Evolutionary conservation across 2,797 vertebrate species (phyloP), one percentile per base, ranked within the genome.

Genomic region (Lithobates sylvaticus): DNA sequence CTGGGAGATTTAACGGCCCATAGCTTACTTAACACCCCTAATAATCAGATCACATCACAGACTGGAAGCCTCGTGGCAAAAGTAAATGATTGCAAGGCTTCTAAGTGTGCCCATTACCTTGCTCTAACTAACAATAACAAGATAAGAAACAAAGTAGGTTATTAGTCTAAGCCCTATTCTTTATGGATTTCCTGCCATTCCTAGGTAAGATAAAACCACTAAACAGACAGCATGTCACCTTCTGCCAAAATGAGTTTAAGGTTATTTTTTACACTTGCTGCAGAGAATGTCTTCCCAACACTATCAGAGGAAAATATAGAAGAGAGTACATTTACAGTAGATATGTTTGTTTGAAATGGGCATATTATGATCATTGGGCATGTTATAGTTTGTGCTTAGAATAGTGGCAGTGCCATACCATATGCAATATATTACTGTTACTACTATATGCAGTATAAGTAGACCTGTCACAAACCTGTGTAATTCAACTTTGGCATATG

Each of bases 121-220:
- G 85, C 79, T 82, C 79, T 86, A 86, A 86, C 85, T 83, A 86
- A 86, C 79, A 86, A 82, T 86, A 86, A 86, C 85, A 86, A 86
- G 85, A 81, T 86, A 86, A 86, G 85, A 86, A 86, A 83, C 85
- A 86, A 83, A 86, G 85, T 86, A 86, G 85, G 85, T 86, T 86
- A 86, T 86, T 86, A 86, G 80, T 86, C 74, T 83, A 27, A 83
- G 85, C 36, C 78, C 85, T 83, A 83, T 87, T 64, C 85, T 83
- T 78, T 87, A 87, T 87, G 58, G 80, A 83, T 87, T 87, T 83
- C 68, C 76, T 87, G 80, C 85, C 80, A 87, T 74, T 83, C 73
- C 29, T 76, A 83, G 81, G 85, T 87, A 78, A 83, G 75, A 87
- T 83, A 83, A 81, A 85, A 71, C 75, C 34, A 64, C 75, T 50